Evolutionary conservation across 2,113 vertebrate species (phyloP).

Genomic region (Rousettus leschenaultii): DNA sequence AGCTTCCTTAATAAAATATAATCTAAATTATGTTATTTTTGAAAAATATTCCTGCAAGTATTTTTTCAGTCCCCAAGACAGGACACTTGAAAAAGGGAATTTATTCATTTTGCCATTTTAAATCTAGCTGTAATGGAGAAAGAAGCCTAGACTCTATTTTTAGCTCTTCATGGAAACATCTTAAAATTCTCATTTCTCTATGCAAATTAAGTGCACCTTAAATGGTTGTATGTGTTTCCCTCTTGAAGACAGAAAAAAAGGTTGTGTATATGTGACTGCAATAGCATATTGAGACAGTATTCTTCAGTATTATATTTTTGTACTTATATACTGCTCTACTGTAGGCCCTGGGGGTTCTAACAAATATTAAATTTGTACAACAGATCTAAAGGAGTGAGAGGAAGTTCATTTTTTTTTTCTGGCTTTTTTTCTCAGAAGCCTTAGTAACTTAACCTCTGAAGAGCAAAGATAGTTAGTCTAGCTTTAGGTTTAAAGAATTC

Average conservation of each 20-base stretch:
- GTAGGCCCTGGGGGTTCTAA: background rate
- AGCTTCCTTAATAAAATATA: conserved; percentile 24
- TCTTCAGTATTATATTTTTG: background rate
- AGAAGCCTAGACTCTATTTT: conserved; percentile 51
- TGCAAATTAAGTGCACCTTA: conserved; percentile 67
- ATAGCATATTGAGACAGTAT: conserved; percentile 20
- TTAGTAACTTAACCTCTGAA: conserved; percentile 25
- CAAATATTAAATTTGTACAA: conserved; percentile 59
- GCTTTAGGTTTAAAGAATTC: conserved; percentile 13
- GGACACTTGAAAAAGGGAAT: background rate
- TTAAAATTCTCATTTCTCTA: conserved; percentile 74
- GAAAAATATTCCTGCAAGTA: background rate
- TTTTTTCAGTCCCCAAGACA: conserved; percentile 11
- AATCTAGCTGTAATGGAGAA: background rate
- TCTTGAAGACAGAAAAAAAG: conserved; percentile 36
- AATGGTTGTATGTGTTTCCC: conserved; percentile 56
- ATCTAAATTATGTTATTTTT: conserved; percentile 38
- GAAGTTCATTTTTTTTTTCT: conserved; percentile 38
- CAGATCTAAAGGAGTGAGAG: background rate
- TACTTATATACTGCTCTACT: conserved; percentile 19
- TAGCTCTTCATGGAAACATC: conserved; percentile 49
- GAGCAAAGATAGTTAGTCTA: conserved; percentile 32
- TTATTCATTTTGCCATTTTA: conserved; percentile 48
- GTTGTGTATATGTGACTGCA: conserved; percentile 34
- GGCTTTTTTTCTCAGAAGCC: background rate